Base-by-base conservation (phyloP, 2,888 invertebrate genomes). In the Hybos culiciformis region DNA sequence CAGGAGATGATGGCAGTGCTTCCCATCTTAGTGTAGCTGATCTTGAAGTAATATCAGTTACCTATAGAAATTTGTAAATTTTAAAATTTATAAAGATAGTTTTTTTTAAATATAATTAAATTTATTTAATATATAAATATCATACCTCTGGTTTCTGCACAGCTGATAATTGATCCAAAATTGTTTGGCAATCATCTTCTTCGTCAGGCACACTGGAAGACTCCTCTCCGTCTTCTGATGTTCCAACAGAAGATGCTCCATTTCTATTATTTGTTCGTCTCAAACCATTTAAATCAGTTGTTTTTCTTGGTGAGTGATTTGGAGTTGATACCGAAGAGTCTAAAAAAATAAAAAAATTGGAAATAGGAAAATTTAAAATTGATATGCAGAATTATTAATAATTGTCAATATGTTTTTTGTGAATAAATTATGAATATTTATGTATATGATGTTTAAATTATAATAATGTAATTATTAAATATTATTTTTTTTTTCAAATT, bases 21-120 rank as follows among this genome's bases (percentile, higher is more conserved):
- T 79, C 79, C 83, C 90, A 85, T 58, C 83, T 79, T 54, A 90
- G 77, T 62, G 87, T 77, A 59, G 88, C 90, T 68, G 84, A 83
- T 52, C 85, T 77, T 46, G 87, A 78, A 56, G 79, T 84, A 56
- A 90, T 74, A 59, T 88, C 85, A 56, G 80, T 79, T 51, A 87
- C 83, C 85, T 86, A 60, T 9, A 68, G 58, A 47, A 51, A 24
- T 26, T 19, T n/a, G 26, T 18, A 17, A 18, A 14, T 18, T 34
- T 17, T 11, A 18, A 36, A 21, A n/a, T 20, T 36, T 19, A 9
- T 20, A 4, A 20, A 20, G 4, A 20, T 19, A 5, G 6, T n/a
- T 18, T 17, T 19, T n/a, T 20, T 20, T 6, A n/a, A n/a, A 19
- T 3, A 12, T n/a, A n/a, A 18, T 4, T 5, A 33, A 33, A 17